Evolutionary conservation across 2,888 invertebrate genomes (phyloP), one percentile per base, ranked within the genome.

Genomic region (Harpagoxenus sublaevis): DNA sequence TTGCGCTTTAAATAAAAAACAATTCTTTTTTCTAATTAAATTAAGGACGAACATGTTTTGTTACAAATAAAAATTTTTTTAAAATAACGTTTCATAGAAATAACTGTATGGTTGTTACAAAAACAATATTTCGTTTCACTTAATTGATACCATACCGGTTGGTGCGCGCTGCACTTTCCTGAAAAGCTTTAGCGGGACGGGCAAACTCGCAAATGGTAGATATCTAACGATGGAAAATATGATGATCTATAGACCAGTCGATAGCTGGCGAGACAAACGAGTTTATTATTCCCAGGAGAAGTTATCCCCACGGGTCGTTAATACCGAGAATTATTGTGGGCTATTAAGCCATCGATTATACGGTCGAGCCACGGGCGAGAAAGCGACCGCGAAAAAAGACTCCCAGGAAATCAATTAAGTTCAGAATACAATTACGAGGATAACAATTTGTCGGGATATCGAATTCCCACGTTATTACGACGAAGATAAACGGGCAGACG

Each of bases 301-400:
- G 77, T 81, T 78, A 84, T 74, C 55, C 74, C 70, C 70, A 68
- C 51, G 79, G 78, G 71, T 77, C 82, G 68, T 89, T 86, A 86
- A 90, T 86, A 86, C 53, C 63, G 78, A 78, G 87, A 87, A 87
- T 90, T 90, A 90, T 90, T 88, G 89, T 84, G 65, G 62, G 39
- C 86, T 86, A 88, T 90, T 90, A 89, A 89, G 83, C 83, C 74
- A 88, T 90, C 85, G 90, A 90, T 90, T 90, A 85, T 88, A 71
- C 77, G 73, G 35, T 51, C 39, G 57, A 71, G 85, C 55, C 45
- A 57, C 70, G 35, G 60, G 35, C 51, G 68, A 75, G 28, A 66
- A 66, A 35, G 45, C 31, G 55, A 65, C 23, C n/a, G 48, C 35
- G 28, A 65, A 86, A 73, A 68, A 79, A 78, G 78, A 83, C 84